Base-by-base conservation (phyloP, 2,797 vertebrate species). In the Pterois miles region DNA sequence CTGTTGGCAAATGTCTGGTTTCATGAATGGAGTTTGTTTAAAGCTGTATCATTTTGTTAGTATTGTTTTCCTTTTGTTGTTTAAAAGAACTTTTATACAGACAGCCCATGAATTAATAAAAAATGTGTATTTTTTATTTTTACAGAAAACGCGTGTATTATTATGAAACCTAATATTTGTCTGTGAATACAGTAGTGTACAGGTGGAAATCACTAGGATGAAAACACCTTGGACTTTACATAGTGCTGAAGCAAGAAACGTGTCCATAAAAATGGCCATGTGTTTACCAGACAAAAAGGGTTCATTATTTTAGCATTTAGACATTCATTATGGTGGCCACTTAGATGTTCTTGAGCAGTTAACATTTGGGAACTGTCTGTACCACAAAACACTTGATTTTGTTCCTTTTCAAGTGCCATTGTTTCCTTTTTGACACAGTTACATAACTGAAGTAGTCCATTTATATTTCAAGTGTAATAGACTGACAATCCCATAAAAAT, bases 41-140 rank as follows among this genome's bases (percentile, higher is more conserved):
- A 46, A 8, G 43, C 43, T 46, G 43, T 46, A 46, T 18, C 43
- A 8, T 46, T 46, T 46, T 7, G 20, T 46, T 46, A 7, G 16
- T 46, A 46, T 46, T 46, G 18, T 8, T 20, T 20, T 46, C 18
- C 20, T 46, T 46, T 46, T 46, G 43, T 46, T 46, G 20, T 2
- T 18, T 46, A 46, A 46, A 46, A 8, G 6, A 46, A 0, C 8
- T 46, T 46, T 46, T 1, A 46, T 46, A 43, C 0, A 18, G 0
- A 18, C 40, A 43, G 18, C 40, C 18, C 40, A 16, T 18, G 40
- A 43, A 43, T 43, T 1, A 43, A 16, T 43, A 14, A 1, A 43
- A 43, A 43, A 43, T 43, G 40, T 43, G 16, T 43, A 43, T 43
- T 43, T 1, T 43, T 43, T 18, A 43, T 8, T 48, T 48, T 48